Evolutionary conservation across 2,113 vertebrate species (phyloP).

Genomic region (Heliornis fulica): DNA sequence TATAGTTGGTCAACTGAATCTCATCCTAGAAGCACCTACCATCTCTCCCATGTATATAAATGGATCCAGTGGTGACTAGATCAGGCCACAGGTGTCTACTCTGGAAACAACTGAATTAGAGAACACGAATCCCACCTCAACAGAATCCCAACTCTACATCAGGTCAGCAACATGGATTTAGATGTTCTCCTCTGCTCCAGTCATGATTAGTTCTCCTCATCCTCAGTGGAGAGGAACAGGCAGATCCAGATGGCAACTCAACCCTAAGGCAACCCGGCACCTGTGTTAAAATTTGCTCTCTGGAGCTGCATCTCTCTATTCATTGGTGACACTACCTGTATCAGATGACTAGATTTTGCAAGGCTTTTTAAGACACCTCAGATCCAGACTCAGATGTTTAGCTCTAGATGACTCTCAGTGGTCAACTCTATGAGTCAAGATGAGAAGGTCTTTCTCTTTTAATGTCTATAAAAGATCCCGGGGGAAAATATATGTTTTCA

Average conservation of each 20-base stretch:
- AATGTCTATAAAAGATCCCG: neutral
- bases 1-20: neutral
- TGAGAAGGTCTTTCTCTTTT: neutral
- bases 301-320: neutral
- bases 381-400: neutral
- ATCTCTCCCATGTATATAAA: neutral
- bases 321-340: neutral
- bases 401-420: neutral
- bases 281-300: neutral
- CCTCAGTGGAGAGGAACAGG: neutral
- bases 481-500: neutral
- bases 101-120: neutral
- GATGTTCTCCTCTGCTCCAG: neutral
- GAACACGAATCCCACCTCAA: too few species aligned
- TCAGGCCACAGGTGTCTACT: neutral
- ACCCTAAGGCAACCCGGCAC: neutral
- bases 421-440: neutral
- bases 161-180: neutral
- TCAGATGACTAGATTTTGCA: neutral
- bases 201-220: neutral
- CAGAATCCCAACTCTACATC: neutral
- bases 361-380: neutral
- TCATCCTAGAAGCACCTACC: neutral
- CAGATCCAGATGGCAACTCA: neutral
- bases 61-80: neutral